A percentile compares a stretch with the other conserved stretches of the same genome.
Conservation (phyloP, 2,797 vertebrate species). For the Cirrhinus mrigala region DNA sequence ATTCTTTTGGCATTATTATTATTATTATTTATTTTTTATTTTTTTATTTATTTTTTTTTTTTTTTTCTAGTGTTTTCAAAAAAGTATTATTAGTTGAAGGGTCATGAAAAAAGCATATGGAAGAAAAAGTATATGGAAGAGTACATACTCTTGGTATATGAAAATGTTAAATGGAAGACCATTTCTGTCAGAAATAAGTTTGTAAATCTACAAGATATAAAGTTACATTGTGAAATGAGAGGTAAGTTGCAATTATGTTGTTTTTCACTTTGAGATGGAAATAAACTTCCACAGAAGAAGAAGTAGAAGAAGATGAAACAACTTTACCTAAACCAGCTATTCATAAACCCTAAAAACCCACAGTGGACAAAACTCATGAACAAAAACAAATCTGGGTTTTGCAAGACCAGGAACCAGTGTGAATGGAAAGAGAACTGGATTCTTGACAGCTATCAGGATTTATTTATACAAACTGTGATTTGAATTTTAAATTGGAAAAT, state of each 20-base stretch:
- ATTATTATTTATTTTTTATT: too few relatives aligned
- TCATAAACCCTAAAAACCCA: neutral
- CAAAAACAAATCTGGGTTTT: neutral
- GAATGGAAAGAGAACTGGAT: neutral
- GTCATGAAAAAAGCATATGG: too few relatives aligned
- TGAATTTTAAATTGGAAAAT: neutral
- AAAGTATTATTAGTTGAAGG: too few relatives aligned
- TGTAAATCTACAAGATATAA: neutral
- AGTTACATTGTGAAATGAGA: neutral
- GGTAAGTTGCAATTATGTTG: neutral
- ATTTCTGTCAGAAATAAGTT: neutral
- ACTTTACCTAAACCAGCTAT: neutral
- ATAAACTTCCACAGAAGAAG: neutral
- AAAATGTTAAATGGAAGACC: neutral
- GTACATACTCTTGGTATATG: too few relatives aligned
- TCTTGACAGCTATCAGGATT: neutral
- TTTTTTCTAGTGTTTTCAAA: neutral
- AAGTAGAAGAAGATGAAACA: neutral
- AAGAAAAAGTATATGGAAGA: too few relatives aligned
- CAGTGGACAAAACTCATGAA: neutral
- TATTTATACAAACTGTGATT: neutral
- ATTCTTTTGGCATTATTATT: too few relatives aligned
- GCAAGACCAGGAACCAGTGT: neutral
- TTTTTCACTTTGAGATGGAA: neutral
- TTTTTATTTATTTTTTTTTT: too few relatives aligned